phyloP scores from a whole-genome alignment of 2,113 vertebrate species.

The Camarhynchus parvulus region DNA sequence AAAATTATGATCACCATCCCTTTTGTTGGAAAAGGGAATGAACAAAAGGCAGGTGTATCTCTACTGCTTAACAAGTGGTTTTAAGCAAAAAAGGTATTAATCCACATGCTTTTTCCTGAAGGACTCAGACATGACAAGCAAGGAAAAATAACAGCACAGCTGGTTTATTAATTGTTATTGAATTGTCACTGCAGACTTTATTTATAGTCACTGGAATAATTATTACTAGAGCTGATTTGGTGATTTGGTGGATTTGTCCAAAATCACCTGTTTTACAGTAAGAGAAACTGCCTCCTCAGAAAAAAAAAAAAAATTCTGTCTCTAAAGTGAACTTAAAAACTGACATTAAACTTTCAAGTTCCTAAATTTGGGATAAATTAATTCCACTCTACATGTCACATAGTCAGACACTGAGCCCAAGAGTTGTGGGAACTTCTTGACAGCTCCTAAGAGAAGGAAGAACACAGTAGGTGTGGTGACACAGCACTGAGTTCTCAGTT shows the following conservation, averaged over 20 bases:
- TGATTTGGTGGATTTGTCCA: background rate
- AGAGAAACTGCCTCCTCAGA: background rate
- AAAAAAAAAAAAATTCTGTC: background rate
- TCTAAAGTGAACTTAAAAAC: background rate
- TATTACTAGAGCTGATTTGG: background rate
- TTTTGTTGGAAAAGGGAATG: background rate
- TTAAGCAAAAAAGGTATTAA: background rate
- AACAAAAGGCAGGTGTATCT: accelerated
- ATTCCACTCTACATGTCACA: background rate
- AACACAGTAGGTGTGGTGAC: background rate
- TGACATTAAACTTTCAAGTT: background rate
- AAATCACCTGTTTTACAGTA: background rate
- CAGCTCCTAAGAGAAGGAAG: background rate
- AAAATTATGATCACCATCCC: background rate
- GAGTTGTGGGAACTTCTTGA: background rate
- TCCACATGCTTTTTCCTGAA: background rate
- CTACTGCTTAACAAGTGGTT: background rate
- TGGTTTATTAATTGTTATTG: background rate
- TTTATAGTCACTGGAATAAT: background rate
- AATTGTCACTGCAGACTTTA: background rate
- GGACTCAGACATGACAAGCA: background rate
- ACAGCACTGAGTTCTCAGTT: background rate
- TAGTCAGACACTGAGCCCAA: background rate
- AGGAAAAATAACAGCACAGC: background rate
- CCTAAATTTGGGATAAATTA: background rate